Evolutionary conservation across 1,140 invertebrate species (phyloP).

Genomic region (Medauroidea extradentata): DNA sequence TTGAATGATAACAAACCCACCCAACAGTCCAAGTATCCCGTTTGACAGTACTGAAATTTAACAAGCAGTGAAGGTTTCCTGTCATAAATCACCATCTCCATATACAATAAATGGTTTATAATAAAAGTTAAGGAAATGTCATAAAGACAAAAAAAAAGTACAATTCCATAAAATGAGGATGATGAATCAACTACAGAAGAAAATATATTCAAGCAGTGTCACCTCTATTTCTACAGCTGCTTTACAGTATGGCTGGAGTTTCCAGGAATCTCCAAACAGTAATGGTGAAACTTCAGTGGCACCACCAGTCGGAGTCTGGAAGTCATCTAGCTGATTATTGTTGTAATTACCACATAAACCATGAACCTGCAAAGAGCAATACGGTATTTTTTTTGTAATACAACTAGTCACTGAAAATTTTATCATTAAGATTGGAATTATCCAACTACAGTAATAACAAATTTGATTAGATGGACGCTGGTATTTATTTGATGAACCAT

Average conservation of each 20-base stretch:
- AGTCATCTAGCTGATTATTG: conserved; percentile 73
- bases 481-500: too few species aligned
- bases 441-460: too few species aligned
- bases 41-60: too few species aligned
- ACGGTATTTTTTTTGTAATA: background rate
- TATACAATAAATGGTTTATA: too few species aligned
- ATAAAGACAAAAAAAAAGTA: too few species aligned
- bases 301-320: conserved; percentile 72
- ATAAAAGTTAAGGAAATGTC: too few species aligned
- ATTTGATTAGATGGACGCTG: too few species aligned
- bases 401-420: conserved; percentile 2
- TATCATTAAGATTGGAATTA: background rate
- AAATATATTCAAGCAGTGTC: conserved; percentile 7
- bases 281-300: conserved; percentile 63
- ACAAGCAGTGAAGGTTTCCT: too few species aligned
- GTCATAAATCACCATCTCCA: too few species aligned
- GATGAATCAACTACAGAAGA: conserved; percentile 23
- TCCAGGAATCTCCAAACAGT: conserved; percentile 85
- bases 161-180: too few species aligned
- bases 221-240: conserved; percentile 30
- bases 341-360: conserved; percentile 92
- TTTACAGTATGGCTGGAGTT: conserved; percentile 70
- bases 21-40: too few species aligned
- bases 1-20: too few species aligned
- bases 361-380: conserved; percentile 54